Evolutionary conservation across 1,140 invertebrate genomes (phyloP), one percentile per base, ranked within the genome.

Genomic region (Branchinecta lindahli): DNA sequence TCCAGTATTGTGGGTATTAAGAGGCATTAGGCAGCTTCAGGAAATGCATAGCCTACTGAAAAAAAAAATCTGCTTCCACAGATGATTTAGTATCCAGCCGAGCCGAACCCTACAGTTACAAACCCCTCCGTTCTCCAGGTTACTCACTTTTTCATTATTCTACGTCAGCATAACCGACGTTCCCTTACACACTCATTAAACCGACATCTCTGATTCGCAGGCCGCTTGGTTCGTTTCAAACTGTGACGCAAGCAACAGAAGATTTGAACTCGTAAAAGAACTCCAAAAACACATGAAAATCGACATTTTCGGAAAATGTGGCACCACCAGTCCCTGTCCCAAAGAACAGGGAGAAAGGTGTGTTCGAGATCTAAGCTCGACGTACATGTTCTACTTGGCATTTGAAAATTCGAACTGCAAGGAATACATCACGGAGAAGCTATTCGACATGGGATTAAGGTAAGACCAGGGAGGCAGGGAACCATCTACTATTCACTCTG

Each of bases 351-450:
- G 12, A 15, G 52, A 61, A 12, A 20, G 18, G 12, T 61, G 52
- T 61, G 18, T 61, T 20, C 12, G 52, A 61, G 18, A 20, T 15
- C 52, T 61, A 20, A 61, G 52, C 52, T 18, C 12, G 12, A 12
- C 52, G 18, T 98, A 98, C 80, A 98, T 98, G 78, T 98, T 98
- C 81, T 98, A 98, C 79, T 82, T 98, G 66, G 91, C 94, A 0
- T 98, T 98, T 77, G 93, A 96, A 80, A 98, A 98, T 79, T 94
- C 92, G 0, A 94, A 97, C 75, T 98, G 95, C 78, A 84, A 86
- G 67, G 93, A 97, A 79, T 98, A 98, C 78, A 91, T 96, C 66
- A 96, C 94, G 0, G 94, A 97, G 77, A 98, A 98, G 77, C 93
- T 96, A 77, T 96, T 92, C 77, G 89, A 67, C 18, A 20, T 61